Conservation (phyloP, 2,888 invertebrate species). For the Cantharis rustica region DNA sequence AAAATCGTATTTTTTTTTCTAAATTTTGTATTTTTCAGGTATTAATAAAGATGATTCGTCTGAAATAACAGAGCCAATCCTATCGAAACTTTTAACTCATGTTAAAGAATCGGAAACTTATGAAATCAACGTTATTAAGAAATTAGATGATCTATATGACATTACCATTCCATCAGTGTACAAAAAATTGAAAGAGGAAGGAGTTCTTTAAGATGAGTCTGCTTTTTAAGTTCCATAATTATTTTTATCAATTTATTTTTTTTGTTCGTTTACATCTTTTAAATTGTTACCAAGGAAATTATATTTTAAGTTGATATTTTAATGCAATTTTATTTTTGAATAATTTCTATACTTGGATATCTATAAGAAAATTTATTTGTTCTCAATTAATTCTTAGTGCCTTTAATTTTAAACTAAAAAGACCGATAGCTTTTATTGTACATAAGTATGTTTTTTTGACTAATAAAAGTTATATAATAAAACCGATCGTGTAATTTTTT, state of each 20-base stretch:
- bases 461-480: neutral
- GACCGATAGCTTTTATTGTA: neutral
- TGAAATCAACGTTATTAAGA: conserved; percentile 29
- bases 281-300: neutral
- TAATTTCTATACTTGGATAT: neutral
- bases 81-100: conserved; percentile 13
- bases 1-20: neutral
- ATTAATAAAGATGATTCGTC: neutral
- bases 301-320: too few relatives aligned
- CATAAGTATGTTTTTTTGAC: neutral
- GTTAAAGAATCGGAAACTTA: conserved; percentile 33
- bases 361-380: neutral
- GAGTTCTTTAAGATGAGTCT: neutral
- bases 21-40: neutral
- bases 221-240: neutral
- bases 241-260: neutral
- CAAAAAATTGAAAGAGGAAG: conserved; percentile 26
- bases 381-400: neutral
- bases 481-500: too few relatives aligned
- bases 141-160: conserved; percentile 24
- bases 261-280: neutral
- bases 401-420: neutral
- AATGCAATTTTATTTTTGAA: too few relatives aligned
- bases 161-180: conserved; percentile 40
- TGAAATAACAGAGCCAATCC: neutral